Conservation (phyloP, 2,113 vertebrate genomes). For the Willisornis vidua region DNA sequence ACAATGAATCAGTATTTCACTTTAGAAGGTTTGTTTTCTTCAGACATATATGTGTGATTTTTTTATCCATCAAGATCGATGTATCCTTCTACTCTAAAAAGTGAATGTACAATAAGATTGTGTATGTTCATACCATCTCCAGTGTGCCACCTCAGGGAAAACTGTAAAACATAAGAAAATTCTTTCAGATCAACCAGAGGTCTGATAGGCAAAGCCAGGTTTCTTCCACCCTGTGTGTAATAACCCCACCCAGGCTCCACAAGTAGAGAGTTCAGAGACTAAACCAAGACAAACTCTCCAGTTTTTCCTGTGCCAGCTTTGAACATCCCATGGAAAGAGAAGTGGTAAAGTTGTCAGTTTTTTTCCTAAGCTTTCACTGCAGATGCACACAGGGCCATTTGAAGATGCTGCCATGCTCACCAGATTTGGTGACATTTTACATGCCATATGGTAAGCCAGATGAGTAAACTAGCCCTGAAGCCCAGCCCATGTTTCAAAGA, state of each 20-base stretch:
- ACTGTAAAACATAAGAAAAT: not conserved
- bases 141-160: not conserved
- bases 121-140: not conserved
- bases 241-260: not conserved
- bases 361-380: not conserved
- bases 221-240: not conserved
- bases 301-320: not conserved
- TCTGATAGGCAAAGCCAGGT: not conserved
- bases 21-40: not conserved
- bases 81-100: not conserved
- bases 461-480: not conserved
- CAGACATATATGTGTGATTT: not conserved
- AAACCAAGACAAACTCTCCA: not conserved
- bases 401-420: not conserved
- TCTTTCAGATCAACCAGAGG: not conserved
- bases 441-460: not conserved
- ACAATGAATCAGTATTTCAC: not conserved
- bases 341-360: not conserved
- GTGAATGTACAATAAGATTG: not conserved
- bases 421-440: not conserved
- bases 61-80: not conserved
- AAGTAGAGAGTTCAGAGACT: not conserved
- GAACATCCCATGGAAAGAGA: not conserved
- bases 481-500: not conserved
- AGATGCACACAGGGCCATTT: not conserved